Evolutionary conservation across 1,140 invertebrate species (phyloP).

Genomic region (Hypothenemus hampei): DNA sequence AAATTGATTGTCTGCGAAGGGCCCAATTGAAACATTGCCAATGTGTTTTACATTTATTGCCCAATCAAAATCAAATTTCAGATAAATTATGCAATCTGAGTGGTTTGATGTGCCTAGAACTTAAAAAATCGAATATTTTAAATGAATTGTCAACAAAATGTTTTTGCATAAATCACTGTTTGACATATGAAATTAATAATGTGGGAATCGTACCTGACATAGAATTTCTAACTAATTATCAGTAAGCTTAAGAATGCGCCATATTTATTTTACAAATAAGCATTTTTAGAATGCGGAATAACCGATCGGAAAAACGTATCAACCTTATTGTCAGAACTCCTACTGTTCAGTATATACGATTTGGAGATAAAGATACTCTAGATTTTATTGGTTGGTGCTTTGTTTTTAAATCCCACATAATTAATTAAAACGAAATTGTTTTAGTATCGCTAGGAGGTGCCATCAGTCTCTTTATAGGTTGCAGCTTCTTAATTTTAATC

Average conservation of each 20-base stretch:
- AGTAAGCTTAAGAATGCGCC: too few species aligned
- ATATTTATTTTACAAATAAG: too few species aligned
- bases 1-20: slow-evolving; percentile 8
- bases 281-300: slow-evolving; percentile 1
- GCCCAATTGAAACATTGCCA: slow-evolving; percentile 6
- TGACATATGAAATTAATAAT: neutral
- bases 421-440: neutral
- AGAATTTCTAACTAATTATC: too few species aligned
- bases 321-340: slow-evolving; percentile 6
- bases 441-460: slow-evolving; percentile 13
- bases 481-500: slow-evolving; percentile 2
- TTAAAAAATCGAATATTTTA: neutral
- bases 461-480: slow-evolving; percentile 10
- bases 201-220: neutral
- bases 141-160: neutral
- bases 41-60: slow-evolving; percentile 10
- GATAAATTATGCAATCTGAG: neutral
- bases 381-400: slow-evolving; percentile 6
- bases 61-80: slow-evolving; percentile 6
- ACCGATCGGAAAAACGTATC: neutral
- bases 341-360: neutral
- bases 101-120: neutral
- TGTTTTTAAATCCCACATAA: slow-evolving; percentile 1
- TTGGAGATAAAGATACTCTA: neutral
- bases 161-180: neutral